These are phyloP conservation scores for Sturnus vulgaris DNA, from an alignment of 2,113 vertebrate genomes.

Conservation along the genomic window DNA sequence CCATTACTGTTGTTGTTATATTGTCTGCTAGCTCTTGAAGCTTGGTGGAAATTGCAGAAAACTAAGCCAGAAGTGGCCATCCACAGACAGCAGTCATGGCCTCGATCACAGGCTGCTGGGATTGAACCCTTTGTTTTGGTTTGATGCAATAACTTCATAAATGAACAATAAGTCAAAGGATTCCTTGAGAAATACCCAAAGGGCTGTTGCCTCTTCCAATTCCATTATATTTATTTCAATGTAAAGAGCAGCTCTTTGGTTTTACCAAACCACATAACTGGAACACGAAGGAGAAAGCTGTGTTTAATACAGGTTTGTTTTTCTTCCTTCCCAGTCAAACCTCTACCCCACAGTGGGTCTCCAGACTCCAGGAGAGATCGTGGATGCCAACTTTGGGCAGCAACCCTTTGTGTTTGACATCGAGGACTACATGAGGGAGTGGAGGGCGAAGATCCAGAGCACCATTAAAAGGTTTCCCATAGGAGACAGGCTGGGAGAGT, in stretches of 20 bases:
- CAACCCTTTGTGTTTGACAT: slow-evolving; percentile 99
- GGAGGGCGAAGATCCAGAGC: slow-evolving; percentile 94
- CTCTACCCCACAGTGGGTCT: slow-evolving; percentile 97
- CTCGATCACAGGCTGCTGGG: fast-evolving
- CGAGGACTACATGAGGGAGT: slow-evolving; percentile 98
- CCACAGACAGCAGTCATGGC: background rate
- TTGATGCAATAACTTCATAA: background rate
- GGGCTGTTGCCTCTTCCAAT: background rate
- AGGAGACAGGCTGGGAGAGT: slow-evolving; percentile 92
- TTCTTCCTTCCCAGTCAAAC: slow-evolving; percentile 84
- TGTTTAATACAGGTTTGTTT: slow-evolving; percentile 43
- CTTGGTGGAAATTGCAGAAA: background rate
- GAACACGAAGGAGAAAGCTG: background rate
- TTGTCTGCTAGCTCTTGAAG: background rate
- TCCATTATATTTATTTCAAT: background rate
- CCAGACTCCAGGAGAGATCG: slow-evolving; percentile 97
- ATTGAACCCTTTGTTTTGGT: background rate
- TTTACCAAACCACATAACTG: fast-evolving
- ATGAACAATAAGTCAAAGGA: background rate
- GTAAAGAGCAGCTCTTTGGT: background rate
- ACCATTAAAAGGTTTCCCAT: slow-evolving; percentile 95
- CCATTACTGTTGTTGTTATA: background rate
- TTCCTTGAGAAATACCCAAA: background rate
- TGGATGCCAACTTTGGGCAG: slow-evolving; percentile 98
- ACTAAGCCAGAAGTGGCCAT: background rate